Base-by-base conservation (phyloP, 2,113 vertebrate genomes). In the Dendrocopos noguchii region DNA sequence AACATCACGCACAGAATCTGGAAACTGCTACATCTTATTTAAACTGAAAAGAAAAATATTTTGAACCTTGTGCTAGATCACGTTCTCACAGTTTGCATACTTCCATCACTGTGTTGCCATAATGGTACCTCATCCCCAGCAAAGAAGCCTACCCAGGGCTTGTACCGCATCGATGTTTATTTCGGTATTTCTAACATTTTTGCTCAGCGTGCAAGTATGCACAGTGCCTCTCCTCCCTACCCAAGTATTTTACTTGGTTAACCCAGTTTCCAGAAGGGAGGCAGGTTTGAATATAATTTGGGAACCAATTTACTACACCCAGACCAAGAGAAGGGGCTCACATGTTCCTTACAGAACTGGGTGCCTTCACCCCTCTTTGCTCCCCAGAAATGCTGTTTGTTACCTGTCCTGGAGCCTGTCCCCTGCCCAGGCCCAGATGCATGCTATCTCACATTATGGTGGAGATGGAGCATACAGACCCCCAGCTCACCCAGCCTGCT, bases 1-100 rank as follows among this genome's bases (percentile, higher is more conserved):
- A 95, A 73, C 74, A 57, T 53, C 84, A 84, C n/a, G 66, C 65
- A 64, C 9, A 57, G 73, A 68, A 64, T 91, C 34, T 93, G 68
- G 74, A 80, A 94, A 68, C 50, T 31, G 66, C 33, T 27, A 50
- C 10, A 64, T 61, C 83, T 89, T 39, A 83, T n/a, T 83, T 70
- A 82, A 73, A 92, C 29, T 36, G 56, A 66, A 22, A 33, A 85
- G 79, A 28, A 74, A 80, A 84, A 44, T 47, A 59, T 59, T 88
- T 34, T 64, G 28, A 67, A 80, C 24, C 15, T 59, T 4, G 31
- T 10, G n/a, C 56, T 82, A 42, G 47, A 24, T 70, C 57, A 65
- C 52, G 46, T 46, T 86, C 52, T 80, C 80, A 31, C 86, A 47
- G 86, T 68, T 86, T 60, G 33, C 25, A 12, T 10, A 10, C 42